A percentile compares a stretch with the other conserved stretches of the same genome.
Evolutionary conservation across 2,113 vertebrate genomes (phyloP).

Genomic region (Scomber scombrus): DNA sequence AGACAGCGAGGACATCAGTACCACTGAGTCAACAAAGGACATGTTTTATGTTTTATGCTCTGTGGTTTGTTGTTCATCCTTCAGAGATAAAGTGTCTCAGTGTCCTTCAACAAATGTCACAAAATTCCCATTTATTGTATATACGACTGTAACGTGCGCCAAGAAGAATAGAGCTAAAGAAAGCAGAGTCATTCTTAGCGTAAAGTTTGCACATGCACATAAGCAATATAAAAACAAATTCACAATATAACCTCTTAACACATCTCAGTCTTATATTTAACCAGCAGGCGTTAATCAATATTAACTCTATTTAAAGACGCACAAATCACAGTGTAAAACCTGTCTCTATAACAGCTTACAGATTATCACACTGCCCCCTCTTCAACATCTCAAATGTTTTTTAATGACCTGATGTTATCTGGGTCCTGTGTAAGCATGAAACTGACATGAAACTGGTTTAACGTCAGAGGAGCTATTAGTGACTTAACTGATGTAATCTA

Average conservation of each 20-base stretch:
- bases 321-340: background rate
- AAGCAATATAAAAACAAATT: too few species aligned
- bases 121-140: background rate
- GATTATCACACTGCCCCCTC: background rate
- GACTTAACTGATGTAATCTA: too few species aligned
- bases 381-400: background rate
- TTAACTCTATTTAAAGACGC: background rate
- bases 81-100: constrained; percentile 18
- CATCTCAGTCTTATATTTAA: too few species aligned
- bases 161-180: background rate
- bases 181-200: background rate
- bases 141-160: background rate
- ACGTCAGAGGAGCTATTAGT: too few species aligned
- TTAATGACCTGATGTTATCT: background rate
- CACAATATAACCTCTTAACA: too few species aligned
- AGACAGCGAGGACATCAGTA: constrained; percentile 18
- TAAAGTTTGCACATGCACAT: too few species aligned
- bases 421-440: too few species aligned
- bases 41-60: constrained; percentile 10
- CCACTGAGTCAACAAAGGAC: background rate
- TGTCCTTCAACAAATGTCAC: background rate
- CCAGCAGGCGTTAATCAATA: background rate
- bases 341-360: background rate
- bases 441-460: too few species aligned
- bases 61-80: constrained; percentile 24